phyloP scores from a whole-genome alignment of 2,113 vertebrate genomes.

The Cettia cetti region DNA sequence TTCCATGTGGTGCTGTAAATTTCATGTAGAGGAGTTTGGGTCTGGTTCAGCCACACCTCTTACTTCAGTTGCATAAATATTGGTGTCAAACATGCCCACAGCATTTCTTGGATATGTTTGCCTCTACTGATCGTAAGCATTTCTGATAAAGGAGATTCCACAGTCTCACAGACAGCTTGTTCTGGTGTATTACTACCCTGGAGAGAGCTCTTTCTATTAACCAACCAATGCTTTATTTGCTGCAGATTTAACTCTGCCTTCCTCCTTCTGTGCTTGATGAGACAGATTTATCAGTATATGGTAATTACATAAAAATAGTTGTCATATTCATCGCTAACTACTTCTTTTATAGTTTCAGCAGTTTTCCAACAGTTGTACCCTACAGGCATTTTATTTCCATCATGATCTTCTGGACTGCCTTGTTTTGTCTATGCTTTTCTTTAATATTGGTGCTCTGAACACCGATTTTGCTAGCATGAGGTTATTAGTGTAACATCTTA shows the following conservation, averaged over 20 bases:
- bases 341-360: background rate
- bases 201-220: background rate
- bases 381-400: background rate
- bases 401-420: background rate
- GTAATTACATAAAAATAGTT: background rate
- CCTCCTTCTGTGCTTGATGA: background rate
- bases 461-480: background rate
- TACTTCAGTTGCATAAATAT: background rate
- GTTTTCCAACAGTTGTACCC: accelerated
- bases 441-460: background rate
- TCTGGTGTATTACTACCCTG: background rate
- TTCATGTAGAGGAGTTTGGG: background rate
- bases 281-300: background rate
- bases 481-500: background rate
- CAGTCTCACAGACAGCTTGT: background rate
- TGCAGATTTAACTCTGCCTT: background rate
- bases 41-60: background rate
- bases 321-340: background rate
- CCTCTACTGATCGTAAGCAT: background rate
- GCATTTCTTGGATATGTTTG: background rate
- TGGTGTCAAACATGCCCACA: background rate
- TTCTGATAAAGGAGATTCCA: background rate
- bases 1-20: background rate
- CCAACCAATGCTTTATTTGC: background rate
- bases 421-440: background rate